Conservation (phyloP, 2,797 vertebrate genomes). For the Rhinella marina region DNA sequence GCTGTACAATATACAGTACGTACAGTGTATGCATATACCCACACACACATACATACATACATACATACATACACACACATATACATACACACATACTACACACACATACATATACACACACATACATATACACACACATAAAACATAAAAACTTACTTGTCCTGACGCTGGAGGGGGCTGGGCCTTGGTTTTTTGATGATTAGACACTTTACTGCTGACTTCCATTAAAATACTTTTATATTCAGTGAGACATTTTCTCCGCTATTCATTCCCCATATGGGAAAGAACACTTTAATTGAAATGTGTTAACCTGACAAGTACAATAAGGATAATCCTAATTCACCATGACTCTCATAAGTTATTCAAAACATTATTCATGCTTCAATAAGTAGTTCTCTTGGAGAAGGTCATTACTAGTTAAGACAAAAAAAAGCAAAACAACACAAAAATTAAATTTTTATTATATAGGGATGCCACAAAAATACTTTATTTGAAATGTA, state of each 20-base stretch:
- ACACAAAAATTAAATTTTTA: background rate
- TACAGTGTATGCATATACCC: too few species aligned
- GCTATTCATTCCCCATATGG: too few species aligned
- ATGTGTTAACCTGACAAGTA: background rate
- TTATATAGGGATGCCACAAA: background rate
- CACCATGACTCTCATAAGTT: background rate
- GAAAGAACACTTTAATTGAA: background rate
- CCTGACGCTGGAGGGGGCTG: too few species aligned
- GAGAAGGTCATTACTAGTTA: background rate
- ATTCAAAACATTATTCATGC: constrained; percentile 5
- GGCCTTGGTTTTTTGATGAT: background rate
- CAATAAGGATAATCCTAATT: background rate
- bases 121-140: too few species aligned
- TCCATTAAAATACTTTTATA: background rate
- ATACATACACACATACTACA: too few species aligned
- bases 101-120: too few species aligned
- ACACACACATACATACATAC: too few species aligned
- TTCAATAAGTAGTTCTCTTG: background rate
- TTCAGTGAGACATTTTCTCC: background rate
- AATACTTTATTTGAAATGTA: too few species aligned
- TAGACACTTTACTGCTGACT: background rate
- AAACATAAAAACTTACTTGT: too few species aligned
- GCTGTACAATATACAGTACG: too few species aligned
- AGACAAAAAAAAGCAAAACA: background rate
- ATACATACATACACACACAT: too few species aligned